A percentile compares a stretch with the other conserved stretches of the same genome.
phyloP scores from a whole-genome alignment of 1,140 invertebrate genomes.

The Bicyclus anynana region DNA sequence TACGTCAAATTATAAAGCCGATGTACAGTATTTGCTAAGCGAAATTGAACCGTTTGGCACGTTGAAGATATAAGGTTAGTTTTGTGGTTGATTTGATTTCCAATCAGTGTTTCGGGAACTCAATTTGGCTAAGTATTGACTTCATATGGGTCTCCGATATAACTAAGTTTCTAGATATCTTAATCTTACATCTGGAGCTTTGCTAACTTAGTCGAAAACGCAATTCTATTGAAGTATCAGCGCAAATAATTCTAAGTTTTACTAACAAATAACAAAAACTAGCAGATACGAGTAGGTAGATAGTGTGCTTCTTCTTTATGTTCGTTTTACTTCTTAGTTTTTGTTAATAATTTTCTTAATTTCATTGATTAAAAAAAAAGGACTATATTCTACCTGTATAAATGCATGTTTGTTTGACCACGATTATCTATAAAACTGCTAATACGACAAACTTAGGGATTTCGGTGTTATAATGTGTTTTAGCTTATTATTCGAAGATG shows the following conservation, averaged over 20 bases:
- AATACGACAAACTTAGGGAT: too few relatives aligned
- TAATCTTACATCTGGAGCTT: background rate
- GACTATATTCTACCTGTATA: too few relatives aligned
- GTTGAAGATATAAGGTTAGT: slow-evolving; percentile 11
- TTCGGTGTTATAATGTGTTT: too few relatives aligned
- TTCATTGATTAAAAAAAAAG: too few relatives aligned
- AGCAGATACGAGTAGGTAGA: too few relatives aligned
- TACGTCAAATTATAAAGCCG: slow-evolving; percentile 24
- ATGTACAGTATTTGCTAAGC: slow-evolving; percentile 11
- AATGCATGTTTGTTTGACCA: too few relatives aligned
- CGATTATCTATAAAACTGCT: too few relatives aligned
- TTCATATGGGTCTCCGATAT: background rate
- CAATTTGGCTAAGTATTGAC: background rate
- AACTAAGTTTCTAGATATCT: background rate
- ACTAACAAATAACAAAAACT: too few relatives aligned
- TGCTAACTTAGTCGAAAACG: background rate
- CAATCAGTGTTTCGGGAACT: slow-evolving; percentile 4
- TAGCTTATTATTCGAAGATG: too few relatives aligned
- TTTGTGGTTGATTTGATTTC: slow-evolving; percentile 8
- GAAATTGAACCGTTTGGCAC: slow-evolving; percentile 14
- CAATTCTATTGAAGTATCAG: background rate
- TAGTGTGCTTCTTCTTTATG: too few relatives aligned
- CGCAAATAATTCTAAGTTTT: background rate
- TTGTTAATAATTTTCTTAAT: too few relatives aligned
- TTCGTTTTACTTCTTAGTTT: too few relatives aligned